phyloP scores from a whole-genome alignment of 2,888 invertebrate species.

The Hypomecis atomaria region DNA sequence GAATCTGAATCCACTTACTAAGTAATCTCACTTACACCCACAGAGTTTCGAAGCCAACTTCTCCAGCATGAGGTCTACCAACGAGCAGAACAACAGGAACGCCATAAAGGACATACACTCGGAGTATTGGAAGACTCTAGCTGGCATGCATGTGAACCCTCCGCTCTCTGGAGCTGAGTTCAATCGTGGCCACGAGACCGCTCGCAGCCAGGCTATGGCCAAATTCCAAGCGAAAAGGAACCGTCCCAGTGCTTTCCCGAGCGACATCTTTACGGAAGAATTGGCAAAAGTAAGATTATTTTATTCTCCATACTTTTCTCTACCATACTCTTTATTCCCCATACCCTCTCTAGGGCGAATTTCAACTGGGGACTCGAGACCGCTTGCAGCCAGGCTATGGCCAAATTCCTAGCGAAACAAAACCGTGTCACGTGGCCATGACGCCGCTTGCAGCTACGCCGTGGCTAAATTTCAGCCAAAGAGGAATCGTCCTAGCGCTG shows the following conservation, averaged over 20 bases:
- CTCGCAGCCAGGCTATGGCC: slow-evolving; percentile 3
- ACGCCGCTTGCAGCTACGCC: no score
- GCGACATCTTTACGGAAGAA: slow-evolving; percentile 17
- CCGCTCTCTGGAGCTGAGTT: slow-evolving; percentile 14
- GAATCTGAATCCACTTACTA: no score
- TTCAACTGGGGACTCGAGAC: no score
- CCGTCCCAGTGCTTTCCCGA: neutral
- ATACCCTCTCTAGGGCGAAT: no score
- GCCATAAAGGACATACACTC: slow-evolving; percentile 7
- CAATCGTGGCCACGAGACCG: neutral
- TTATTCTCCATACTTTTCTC: no score
- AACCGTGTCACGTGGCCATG: no score
- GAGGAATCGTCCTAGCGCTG: no score
- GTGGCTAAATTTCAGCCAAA: no score
- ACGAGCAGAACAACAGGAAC: slow-evolving; percentile 14
- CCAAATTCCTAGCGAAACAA: no score
- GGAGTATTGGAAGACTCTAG: slow-evolving; percentile 16
- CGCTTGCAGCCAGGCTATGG: no score
- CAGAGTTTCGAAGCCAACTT: slow-evolving; percentile 1
- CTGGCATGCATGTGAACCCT: slow-evolving; percentile 13
- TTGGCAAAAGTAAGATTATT: slow-evolving; percentile 8
- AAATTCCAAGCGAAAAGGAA: slow-evolving; percentile 9
- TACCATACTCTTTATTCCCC: no score
- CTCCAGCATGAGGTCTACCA: slow-evolving; percentile 2
- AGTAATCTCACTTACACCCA: no score